A percentile compares a stretch with the other conserved stretches of the same genome.
Conservation (phyloP, 2,113 vertebrate species). For the Rhinolophus sinicus region DNA sequence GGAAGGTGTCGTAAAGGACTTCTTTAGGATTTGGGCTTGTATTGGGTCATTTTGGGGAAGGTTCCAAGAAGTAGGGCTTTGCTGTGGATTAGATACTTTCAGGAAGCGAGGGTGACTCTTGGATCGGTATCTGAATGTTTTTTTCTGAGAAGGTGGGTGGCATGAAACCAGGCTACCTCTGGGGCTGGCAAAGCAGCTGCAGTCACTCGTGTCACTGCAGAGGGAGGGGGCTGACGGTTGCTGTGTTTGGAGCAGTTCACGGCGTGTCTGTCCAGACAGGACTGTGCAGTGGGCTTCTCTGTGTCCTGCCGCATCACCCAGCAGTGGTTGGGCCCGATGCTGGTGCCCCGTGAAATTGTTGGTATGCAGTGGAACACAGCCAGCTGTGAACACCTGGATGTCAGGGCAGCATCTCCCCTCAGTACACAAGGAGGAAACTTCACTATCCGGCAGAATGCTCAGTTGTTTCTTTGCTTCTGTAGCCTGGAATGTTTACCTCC, state of each 20-base stretch:
- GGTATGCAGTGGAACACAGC: rapidly evolving
- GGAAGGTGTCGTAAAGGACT: neutral
- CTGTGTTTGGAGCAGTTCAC: rapidly evolving
- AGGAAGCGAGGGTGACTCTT: neutral
- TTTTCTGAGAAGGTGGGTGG: neutral
- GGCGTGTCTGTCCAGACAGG: no score
- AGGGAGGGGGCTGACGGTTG: neutral
- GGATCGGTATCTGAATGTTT: neutral
- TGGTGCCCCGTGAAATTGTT: rapidly evolving
- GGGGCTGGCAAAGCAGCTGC: rapidly evolving
- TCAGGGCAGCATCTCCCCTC: neutral
- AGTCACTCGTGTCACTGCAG: rapidly evolving
- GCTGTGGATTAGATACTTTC: neutral
- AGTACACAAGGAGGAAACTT: rapidly evolving
- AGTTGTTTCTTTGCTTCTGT: neutral
- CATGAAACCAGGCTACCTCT: neutral
- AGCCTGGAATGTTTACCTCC: no score
- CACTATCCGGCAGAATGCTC: rapidly evolving
- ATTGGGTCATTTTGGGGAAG: neutral
- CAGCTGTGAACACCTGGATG: rapidly evolving
- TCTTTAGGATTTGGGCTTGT: rapidly evolving
- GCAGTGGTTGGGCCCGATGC: neutral
- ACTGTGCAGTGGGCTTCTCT: rapidly evolving
- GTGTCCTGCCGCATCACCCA: rapidly evolving
- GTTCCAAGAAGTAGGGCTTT: neutral